Percentiles rank a stretch among this genome's conserved stretches.
Conservation (phyloP, 2,797 vertebrate genomes). For the Pipistrellus nathusii region DNA sequence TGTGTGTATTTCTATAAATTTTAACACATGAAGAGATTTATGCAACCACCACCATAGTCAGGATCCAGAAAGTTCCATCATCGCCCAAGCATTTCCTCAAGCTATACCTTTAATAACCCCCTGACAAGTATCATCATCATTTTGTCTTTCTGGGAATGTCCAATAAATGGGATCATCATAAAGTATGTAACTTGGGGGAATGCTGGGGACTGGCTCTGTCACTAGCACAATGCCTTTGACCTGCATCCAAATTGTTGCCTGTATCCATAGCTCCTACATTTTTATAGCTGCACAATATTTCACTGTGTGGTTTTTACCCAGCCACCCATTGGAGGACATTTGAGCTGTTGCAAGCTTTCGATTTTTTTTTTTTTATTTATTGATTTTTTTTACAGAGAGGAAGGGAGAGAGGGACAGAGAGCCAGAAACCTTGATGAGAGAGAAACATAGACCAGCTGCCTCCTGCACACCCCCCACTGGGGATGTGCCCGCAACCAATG, state of each 20-base stretch:
- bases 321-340: too few relatives aligned
- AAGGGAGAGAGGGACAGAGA: too few relatives aligned
- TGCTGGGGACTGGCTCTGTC: neutral
- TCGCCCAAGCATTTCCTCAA: too few relatives aligned
- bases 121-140: neutral
- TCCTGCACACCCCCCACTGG: too few relatives aligned
- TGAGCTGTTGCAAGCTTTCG: neutral
- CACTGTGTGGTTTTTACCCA: fast-evolving
- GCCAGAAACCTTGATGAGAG: too few relatives aligned
- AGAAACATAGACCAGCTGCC: too few relatives aligned
- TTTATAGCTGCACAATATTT: too few relatives aligned
- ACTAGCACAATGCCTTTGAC: neutral
- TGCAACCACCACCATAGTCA: neutral
- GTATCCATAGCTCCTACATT: neutral
- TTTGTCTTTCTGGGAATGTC: neutral
- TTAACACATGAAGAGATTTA: neutral
- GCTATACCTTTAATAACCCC: neutral
- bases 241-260: too few relatives aligned
- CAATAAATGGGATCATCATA: neutral
- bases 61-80: neutral
- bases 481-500: too few relatives aligned
- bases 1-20: neutral
- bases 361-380: too few relatives aligned
- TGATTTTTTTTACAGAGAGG: too few relatives aligned
- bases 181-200: neutral